Evolutionary conservation across 1,140 invertebrate species (phyloP).

Genomic region (Parapsyche elsis): DNA sequence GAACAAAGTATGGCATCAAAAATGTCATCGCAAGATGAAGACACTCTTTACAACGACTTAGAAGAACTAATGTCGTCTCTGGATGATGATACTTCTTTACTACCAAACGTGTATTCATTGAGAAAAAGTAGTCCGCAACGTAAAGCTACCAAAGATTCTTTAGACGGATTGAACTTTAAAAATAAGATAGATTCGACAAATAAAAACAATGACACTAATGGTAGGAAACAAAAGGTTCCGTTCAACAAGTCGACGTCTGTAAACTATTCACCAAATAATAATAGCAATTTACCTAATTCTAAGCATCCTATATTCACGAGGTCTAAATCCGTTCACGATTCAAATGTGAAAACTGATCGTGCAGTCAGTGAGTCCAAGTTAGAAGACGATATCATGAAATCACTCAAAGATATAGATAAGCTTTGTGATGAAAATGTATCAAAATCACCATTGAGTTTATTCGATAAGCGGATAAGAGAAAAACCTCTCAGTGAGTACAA

Average conservation of each 20-base stretch:
- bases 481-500: slow-evolving; percentile 6
- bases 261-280: slow-evolving; percentile 64
- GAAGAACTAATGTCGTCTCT: slow-evolving; percentile 67
- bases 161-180: slow-evolving; percentile 50
- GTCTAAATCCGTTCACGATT: slow-evolving; percentile 66
- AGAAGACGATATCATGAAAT: slow-evolving; percentile 67
- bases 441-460: background rate
- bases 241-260: slow-evolving; percentile 68
- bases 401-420: slow-evolving; percentile 66
- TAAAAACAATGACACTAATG: slow-evolving; percentile 25
- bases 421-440: slow-evolving; percentile 61
- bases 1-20: slow-evolving; percentile 66
- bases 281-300: slow-evolving; percentile 63
- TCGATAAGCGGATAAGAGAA: slow-evolving; percentile 34
- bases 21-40: slow-evolving; percentile 64
- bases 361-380: slow-evolving; percentile 58
- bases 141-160: slow-evolving; percentile 46
- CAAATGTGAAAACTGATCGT: slow-evolving; percentile 59
- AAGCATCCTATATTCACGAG: slow-evolving; percentile 65
- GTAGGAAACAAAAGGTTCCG: slow-evolving; percentile 54
- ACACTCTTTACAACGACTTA: slow-evolving; percentile 66
- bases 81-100: slow-evolving; percentile 60
- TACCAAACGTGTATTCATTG: slow-evolving; percentile 40
- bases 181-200: slow-evolving; percentile 41
- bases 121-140: slow-evolving; percentile 24